A percentile compares a stretch with the other conserved stretches of the same genome.
These are phyloP conservation scores for Riptortus pedestris DNA, from an alignment of 1,140 invertebrate genomes.

Conservation along the genomic window DNA sequence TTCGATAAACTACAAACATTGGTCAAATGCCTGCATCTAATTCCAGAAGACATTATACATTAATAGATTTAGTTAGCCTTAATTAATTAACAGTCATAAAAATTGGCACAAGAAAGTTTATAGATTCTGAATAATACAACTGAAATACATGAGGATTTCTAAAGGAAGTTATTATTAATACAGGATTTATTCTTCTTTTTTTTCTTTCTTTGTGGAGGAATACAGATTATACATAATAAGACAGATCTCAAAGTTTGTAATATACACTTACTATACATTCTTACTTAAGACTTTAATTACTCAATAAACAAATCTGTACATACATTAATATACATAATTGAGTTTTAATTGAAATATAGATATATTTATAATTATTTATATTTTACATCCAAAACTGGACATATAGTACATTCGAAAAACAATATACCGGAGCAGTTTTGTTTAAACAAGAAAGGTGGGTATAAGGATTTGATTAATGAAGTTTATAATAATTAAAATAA, in stretches of 20 bases:
- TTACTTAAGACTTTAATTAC: neutral
- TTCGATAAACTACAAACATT: neutral
- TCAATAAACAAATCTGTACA: neutral
- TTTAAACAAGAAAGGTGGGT: too few species aligned
- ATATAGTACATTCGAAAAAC: too few species aligned
- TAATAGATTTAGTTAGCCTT: neutral
- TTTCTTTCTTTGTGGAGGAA: too few species aligned
- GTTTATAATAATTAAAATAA: too few species aligned
- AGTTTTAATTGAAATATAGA: neutral
- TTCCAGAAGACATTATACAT: neutral
- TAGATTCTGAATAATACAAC: neutral
- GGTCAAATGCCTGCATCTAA: conserved; percentile 6
- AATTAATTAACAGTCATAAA: conserved; percentile 7
- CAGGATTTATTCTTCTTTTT: too few species aligned
- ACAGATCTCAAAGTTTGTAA: neutral
- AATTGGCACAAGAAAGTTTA: conserved; percentile 8
- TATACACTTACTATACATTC: neutral
- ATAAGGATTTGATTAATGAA: too few species aligned
- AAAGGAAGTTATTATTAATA: too few species aligned
- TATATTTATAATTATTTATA: neutral
- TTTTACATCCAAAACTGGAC: too few species aligned
- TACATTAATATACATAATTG: neutral
- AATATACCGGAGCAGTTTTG: too few species aligned
- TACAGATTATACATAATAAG: too few species aligned
- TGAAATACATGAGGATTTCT: neutral